phyloP scores from a whole-genome alignment of 2,797 vertebrate genomes.

The Acipenser oxyrinchus region DNA sequence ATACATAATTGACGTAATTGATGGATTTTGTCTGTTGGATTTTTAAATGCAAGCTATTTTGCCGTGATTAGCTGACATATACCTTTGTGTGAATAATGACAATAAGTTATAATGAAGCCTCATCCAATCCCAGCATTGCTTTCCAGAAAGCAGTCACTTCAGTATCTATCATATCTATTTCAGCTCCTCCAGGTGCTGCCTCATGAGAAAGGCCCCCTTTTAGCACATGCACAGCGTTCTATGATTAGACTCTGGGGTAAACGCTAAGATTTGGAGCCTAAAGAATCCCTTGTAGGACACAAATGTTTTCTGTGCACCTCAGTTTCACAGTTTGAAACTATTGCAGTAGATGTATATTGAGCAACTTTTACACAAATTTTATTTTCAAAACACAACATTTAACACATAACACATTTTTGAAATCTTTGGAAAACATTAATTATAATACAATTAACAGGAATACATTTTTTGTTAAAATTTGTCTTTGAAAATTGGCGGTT shows the following conservation, averaged over 20 bases:
- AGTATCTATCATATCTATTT: conserved; percentile 61
- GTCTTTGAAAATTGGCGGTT: no score
- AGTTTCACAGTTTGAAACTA: no score
- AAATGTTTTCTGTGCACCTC: no score
- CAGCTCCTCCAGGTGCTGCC: conserved; percentile 66
- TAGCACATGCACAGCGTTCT: conserved; percentile 63
- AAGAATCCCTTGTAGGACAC: background rate
- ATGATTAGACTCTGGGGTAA: conserved; percentile 54
- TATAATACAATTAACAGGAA: no score
- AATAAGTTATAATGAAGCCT: conserved; percentile 60
- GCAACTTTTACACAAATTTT: no score
- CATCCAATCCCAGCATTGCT: conserved; percentile 61
- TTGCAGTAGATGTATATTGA: no score
- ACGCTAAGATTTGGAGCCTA: background rate
- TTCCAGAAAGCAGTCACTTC: conserved; percentile 29
- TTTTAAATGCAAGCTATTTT: conserved; percentile 74
- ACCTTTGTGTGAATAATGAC: conserved; percentile 77
- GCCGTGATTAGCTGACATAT: conserved; percentile 69
- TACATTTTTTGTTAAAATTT: no score
- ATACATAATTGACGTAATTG: conserved; percentile 86
- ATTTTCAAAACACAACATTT: no score
- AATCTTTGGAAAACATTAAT: no score
- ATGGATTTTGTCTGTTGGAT: conserved; percentile 77
- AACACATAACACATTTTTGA: no score
- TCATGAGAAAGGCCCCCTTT: conserved; percentile 66